phyloP scores from a whole-genome alignment of 37 sponge, comb jelly and placozoan genomes.

The Aplysina aerophoba region DNA sequence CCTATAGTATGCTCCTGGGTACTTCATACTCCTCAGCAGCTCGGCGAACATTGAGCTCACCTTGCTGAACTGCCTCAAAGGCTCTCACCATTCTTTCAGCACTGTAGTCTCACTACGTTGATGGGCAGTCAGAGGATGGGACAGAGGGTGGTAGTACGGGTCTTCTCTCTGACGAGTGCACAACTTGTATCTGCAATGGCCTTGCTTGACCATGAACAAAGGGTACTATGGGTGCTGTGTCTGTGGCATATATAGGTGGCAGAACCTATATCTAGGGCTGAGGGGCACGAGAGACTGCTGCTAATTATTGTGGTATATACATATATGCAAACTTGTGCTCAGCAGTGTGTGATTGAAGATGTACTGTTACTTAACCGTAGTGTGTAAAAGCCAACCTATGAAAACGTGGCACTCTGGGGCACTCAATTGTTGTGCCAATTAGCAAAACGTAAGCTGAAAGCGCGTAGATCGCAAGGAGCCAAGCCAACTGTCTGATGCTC shows the following conservation, averaged over 20 bases:
- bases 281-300: neutral
- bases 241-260: too few relatives aligned
- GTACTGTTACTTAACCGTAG: neutral
- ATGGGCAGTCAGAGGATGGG: neutral
- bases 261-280: too few relatives aligned
- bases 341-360: neutral
- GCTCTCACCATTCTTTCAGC: neutral
- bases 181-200: conserved; percentile 7
- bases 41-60: neutral
- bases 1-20: conserved; percentile 15
- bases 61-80: neutral
- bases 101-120: neutral
- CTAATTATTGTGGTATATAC: neutral
- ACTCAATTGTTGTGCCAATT: neutral
- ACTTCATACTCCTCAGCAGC: conserved; percentile 35
- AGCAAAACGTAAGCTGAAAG: neutral
- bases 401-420: neutral
- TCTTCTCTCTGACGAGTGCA: conserved; percentile 4
- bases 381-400: neutral
- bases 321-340: conserved; percentile 1
- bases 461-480: neutral
- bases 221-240: conserved; percentile 13
- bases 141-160: neutral
- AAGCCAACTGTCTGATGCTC: neutral
- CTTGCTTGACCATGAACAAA: neutral